Percentiles rank a stretch among this genome's conserved stretches.
Evolutionary conservation across 1,140 invertebrate genomes (phyloP).

Genomic region (Drosophila tani): DNA sequence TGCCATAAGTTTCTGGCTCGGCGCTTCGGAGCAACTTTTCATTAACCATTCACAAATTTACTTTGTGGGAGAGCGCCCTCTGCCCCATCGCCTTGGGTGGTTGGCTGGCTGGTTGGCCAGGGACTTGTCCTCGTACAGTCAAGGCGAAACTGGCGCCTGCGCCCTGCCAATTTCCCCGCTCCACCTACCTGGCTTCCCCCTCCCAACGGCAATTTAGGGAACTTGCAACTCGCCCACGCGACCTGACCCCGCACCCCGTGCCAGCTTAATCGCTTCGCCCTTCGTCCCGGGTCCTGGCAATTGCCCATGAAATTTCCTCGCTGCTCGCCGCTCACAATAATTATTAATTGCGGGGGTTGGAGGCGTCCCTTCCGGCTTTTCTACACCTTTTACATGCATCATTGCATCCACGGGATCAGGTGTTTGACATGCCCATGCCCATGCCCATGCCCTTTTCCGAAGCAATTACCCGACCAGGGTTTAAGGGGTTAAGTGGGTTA

Average conservation of each 20-base stretch:
- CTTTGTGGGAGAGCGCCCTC: conserved; percentile 61
- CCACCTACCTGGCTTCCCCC: neutral
- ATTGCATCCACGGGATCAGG: conserved; percentile 75
- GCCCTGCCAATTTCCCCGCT: conserved; percentile 17
- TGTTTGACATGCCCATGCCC: conserved; percentile 63
- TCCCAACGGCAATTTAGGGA: conserved; percentile 34
- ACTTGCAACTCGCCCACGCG: conserved; percentile 58
- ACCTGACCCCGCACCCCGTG: conserved; percentile 6
- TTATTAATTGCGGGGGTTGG: conserved; percentile 73
- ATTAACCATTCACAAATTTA: conserved; percentile 84
- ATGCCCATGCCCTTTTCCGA: neutral
- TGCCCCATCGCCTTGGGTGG: neutral
- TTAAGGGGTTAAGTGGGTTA: conserved; percentile 52
- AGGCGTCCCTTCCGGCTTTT: conserved; percentile 69
- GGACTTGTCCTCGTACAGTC: conserved; percentile 65
- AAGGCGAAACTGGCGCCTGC: conserved; percentile 69
- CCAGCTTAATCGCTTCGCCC: conserved; percentile 20
- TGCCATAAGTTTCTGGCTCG: conserved; percentile 19
- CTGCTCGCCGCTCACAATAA: conserved; percentile 57
- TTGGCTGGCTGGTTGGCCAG: conserved; percentile 7
- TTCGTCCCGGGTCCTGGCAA: conserved; percentile 48
- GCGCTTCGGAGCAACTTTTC: conserved; percentile 63
- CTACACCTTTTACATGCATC: conserved; percentile 81
- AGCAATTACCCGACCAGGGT: conserved; percentile 28
- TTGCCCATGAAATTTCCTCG: conserved; percentile 79